Base-by-base conservation (phyloP, 2,888 invertebrate genomes). In the Drosophila eohydei region DNA sequence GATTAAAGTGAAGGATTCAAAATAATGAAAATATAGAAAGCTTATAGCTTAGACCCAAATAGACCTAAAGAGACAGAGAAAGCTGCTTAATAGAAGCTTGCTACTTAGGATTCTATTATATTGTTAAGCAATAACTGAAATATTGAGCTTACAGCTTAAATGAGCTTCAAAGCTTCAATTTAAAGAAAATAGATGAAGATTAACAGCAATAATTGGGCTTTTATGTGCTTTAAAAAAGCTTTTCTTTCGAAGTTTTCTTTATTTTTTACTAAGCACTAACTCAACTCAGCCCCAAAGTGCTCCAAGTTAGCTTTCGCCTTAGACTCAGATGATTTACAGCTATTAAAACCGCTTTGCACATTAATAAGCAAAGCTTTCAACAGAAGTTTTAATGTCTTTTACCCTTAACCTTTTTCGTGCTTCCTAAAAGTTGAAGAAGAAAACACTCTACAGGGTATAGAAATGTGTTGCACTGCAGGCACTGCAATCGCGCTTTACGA, bases 381-480 rank as follows among this genome's bases (percentile, higher is more conserved):
- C 21, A 12, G 12, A 51, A 34, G 7, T 32, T 34, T 51, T 21
- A 21, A 21, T 48, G 32, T 16, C 2, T 16, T 48, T 46, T 6
- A n/a, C n/a, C n/a, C 9, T 9, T 30, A 30, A n/a, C 30, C 30
- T 16, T 41, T 7, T 16, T 41, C 21, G 26, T 43, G 11, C 21
- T 21, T 30, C 4, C 12, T 48, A n/a, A 11, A 32, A 26, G 9
- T 41, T 21, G n/a, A n/a, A n/a, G n/a, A 14, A 26, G 6, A 14
- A 28, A n/a, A 52, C n/a, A 41, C 28, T 8, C 3, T 9, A 14
- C 28, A 76, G 77, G 72, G 75, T 77, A 63, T 76, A 8, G 2
- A 32, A 55, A 28, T 57, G 32, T 41, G 41, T 12, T 26, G 41
- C 16, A 48, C 4, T 30, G 46, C 40, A 41, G 32, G 36, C 16